phyloP scores from a whole-genome alignment of 2,888 invertebrate species.

The Oxyscelio sp. region DNA sequence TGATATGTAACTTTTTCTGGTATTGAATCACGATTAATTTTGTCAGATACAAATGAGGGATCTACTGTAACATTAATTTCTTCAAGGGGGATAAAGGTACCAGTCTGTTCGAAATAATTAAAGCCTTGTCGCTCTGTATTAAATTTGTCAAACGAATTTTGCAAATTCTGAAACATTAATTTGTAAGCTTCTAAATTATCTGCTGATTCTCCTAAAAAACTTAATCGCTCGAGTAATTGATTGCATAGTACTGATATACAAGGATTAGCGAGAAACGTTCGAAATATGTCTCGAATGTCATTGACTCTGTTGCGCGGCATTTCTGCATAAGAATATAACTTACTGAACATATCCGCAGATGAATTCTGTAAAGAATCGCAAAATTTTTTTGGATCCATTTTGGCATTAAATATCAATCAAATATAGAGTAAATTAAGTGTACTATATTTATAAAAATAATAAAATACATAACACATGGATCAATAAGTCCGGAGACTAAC shows the following conservation, averaged over 20 bases:
- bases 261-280: not conserved
- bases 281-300: conserved; percentile 16
- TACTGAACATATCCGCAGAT: conserved; percentile 21
- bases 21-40: not conserved
- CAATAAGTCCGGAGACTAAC: too few species aligned
- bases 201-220: conserved; percentile 20
- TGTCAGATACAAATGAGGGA: not conserved
- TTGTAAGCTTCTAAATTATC: conserved; percentile 37
- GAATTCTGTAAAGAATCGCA: too few species aligned
- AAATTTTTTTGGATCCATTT: too few species aligned
- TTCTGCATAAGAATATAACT: conserved; percentile 13
- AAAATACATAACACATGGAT: too few species aligned
- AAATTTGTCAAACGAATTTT: conserved; percentile 39
- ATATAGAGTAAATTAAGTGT: too few species aligned
- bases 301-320: conserved; percentile 8
- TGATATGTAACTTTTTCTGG: conserved; percentile 15
- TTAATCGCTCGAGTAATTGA: conserved; percentile 25
- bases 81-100: conserved; percentile 39
- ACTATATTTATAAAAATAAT: too few species aligned
- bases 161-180: conserved; percentile 29
- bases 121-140: conserved; percentile 26
- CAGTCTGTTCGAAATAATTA: conserved; percentile 17
- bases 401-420: too few species aligned
- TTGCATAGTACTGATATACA: not conserved
- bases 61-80: conserved; percentile 29